Evolutionary conservation across 2,797 vertebrate genomes (phyloP), one percentile per base, ranked within the genome.

Genomic region (Typhlichthys eigenmanni): DNA sequence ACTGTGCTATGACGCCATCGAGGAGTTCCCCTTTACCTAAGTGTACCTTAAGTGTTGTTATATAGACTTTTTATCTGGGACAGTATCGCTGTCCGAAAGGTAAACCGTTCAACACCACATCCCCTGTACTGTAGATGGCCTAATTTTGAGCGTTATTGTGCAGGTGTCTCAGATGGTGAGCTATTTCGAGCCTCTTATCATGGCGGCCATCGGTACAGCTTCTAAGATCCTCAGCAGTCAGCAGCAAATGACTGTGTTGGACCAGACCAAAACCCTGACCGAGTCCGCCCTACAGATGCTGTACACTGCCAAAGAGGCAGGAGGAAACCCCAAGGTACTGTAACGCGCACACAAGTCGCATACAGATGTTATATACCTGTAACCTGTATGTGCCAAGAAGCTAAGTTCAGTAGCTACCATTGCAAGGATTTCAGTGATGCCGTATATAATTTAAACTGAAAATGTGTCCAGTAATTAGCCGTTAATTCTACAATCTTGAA

Each of bases 91-190:
- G 38, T 43, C 7, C 38, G 7, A 8, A 43, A 7, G 38, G 38
- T 43, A 43, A 43, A 43, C 38, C 9, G 8, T 6, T 7, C 12
- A 5, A 48, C 13, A 10, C 13, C 46, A 47, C 46, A 47, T 10
- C 46, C 46, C 46, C 9, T 13, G 13, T 10, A 10, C 46, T 4
- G 13, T 47, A 13, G 9, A 13, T 47, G 9, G 46, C 13, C 4
- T 14, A 48, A 4, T 56, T 55, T 13, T 4, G 7, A 24, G n/a
- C 58, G 29, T 29, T 14, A 32, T 12, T 68, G 0, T 55, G 19
- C 87, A 99, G 98, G 97, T 99, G 10, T 97, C 97, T 70, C 98
- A 98, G 88, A 98, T 99, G 94, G 95, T 93, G 13, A 96, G 96
- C 75, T 99, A 99, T 88, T 99, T 99, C 1, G 95, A 98, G 78